A percentile compares a stretch with the other conserved stretches of the same genome.
Evolutionary conservation across 1,140 invertebrate species (phyloP).

Genomic region (Triops cancriformis): DNA sequence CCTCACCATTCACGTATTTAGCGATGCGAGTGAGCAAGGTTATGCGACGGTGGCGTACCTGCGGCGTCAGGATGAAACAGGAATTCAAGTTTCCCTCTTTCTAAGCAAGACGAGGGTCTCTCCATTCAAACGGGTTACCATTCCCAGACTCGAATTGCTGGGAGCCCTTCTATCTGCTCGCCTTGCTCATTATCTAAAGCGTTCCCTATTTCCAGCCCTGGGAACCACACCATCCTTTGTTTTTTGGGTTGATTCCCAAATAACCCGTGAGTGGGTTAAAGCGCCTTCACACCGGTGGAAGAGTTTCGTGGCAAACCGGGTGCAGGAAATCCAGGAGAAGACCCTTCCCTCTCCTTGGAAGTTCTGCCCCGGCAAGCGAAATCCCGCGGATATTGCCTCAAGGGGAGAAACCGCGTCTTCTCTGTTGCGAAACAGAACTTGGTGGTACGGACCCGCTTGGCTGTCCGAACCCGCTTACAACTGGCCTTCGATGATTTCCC

Average conservation of each 20-base stretch:
- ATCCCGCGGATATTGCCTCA: slow-evolving; percentile 34
- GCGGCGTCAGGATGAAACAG: no score
- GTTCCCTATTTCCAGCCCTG: neutral
- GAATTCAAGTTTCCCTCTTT: no score
- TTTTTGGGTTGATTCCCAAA: no score
- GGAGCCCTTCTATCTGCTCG: slow-evolving; percentile 23
- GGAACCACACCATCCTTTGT: no score
- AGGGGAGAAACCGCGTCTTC: slow-evolving; percentile 23
- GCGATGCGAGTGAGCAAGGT: no score
- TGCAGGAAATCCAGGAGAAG: no score
- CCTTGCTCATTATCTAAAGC: slow-evolving; percentile 1
- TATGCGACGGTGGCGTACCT: no score
- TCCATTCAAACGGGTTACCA: slow-evolving; percentile 27
- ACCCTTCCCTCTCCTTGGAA: slow-evolving; percentile 36
- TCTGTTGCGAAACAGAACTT: neutral
- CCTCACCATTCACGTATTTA: no score
- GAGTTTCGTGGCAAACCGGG: slow-evolving; percentile 40
- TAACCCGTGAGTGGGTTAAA: slow-evolving; percentile 37
- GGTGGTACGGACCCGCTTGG: slow-evolving; percentile 28
- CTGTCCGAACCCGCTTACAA: neutral
- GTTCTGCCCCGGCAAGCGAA: slow-evolving; percentile 31
- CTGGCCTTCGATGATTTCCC: no score
- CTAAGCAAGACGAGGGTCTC: no score
- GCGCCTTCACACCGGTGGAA: slow-evolving; percentile 34
- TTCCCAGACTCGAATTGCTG: slow-evolving; percentile 30